Base-by-base conservation (phyloP, 1,140 invertebrate genomes). In the Whitmania pigra region DNA sequence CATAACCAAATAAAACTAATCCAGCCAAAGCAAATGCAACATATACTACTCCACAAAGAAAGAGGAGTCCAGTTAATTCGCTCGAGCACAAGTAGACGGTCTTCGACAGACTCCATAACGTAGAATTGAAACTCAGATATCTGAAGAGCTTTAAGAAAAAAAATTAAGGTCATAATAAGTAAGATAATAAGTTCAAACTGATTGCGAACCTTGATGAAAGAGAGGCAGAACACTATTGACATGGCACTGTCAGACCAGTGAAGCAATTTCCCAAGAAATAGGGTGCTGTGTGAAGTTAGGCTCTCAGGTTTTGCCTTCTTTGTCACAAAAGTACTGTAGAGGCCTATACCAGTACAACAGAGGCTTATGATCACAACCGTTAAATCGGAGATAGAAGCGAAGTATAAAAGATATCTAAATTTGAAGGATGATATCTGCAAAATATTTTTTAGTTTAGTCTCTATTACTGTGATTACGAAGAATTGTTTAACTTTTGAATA, bases 51-150 rank as follows among this genome's bases (percentile, higher is more conserved):
- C 57, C 57, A 7, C 22, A 63, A 2, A 63, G 20, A 13, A 63
- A 25, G 15, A 63, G 22, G 0, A 63, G 57, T 63, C 22, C 22
- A 20, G 57, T 63, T n/a, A 63, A 63, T 31, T 63, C 57, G 6
- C 29, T 15, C 22, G 57, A 25, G 11, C 57, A 63, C 57, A 63
- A 63, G 57, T 63, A 63, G 9, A 63, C 57, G 57, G 57, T 63
- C 18, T 63, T 63, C 57, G 57, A 63, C 57, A 63, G 20, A 63
- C 57, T 63, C 57, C 57, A 63, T 31, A 63, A 63, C 9, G 57
- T 63, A 7, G 57, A 63, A 31, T 63, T 63, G 57, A 63, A 63
- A 31, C 29, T 63, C 29, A 63, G 29, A 20, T 63, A 63, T 31
- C 29, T 63, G 20, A 63, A 63, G 57, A 63, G 57, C 57, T 63